Base-by-base conservation (phyloP, 2,888 invertebrate genomes). In the Lepidochitona cinerea region DNA sequence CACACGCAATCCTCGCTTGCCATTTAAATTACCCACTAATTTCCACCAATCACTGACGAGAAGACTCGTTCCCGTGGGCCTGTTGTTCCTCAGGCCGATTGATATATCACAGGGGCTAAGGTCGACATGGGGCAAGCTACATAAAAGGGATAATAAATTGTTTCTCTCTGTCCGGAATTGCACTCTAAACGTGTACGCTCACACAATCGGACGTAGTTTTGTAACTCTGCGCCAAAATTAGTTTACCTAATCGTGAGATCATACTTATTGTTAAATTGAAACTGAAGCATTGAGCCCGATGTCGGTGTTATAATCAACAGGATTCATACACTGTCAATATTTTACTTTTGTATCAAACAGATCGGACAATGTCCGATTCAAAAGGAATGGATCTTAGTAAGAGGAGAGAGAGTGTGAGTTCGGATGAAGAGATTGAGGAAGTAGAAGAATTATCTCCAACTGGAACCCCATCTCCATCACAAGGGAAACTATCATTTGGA, bases 401-500 rank as follows among this genome's bases (percentile, higher is more conserved):
- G 9, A 32, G 9, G 9, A 23, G n/a, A 3, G 26, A 59, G 59
- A 26, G 29, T 29, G 59, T 29, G 4, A 29, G 23, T 59, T 59
- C 59, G 9, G 59, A 59, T 32, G 59, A 59, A 14, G 59, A 59
- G 32, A 59, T 59, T 23, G 32, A 23, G 12, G 29, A 14, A 4
- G 29, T 4, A 14, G 59, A 59, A 9, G 59, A 29, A 4, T 29
- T 29, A 4, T 59, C 59, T 9, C 59, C 59, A 14, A 59, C 29
- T 32, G 29, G 29, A 29, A 29, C 59, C 29, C 59, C 23, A 23
- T 14, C 29, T 14, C 29, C 23, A 59, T 29, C 59, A 2, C 12
- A 32, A 26, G 59, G 68, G 1, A 37, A 82, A 49, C 75, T 86
- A 26, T 85, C 85, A 36, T 86, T 86, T 75, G 83, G 86, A 70